Conservation (phyloP, 2,888 invertebrate genomes). For the Formica aserva region DNA sequence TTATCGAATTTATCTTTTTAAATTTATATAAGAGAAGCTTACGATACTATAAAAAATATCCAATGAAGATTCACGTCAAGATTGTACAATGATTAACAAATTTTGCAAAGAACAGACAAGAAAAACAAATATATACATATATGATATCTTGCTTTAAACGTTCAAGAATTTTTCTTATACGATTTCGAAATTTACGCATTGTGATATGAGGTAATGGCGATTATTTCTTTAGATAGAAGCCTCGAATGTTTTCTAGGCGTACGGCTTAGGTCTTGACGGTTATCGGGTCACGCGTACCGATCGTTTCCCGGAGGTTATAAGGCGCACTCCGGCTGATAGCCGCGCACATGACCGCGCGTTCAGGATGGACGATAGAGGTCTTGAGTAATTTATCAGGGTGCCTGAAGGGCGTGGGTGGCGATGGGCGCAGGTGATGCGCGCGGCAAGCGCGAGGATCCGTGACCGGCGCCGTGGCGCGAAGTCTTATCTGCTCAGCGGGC, state of each 20-base stretch:
- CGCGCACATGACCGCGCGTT: slow-evolving; percentile 71
- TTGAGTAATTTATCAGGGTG: slow-evolving; percentile 84
- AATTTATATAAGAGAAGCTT: not conserved
- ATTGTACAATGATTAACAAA: not conserved
- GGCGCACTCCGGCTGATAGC: slow-evolving; percentile 73
- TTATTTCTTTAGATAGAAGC: slow-evolving; percentile 4
- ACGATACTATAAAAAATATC: not conserved
- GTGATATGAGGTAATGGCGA: not conserved
- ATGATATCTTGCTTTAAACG: not conserved
- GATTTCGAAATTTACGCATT: not conserved
- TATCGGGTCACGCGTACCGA: slow-evolving; percentile 68
- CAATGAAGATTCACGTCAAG: not conserved
- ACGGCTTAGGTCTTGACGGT: slow-evolving; percentile 62
- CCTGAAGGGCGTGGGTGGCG: slow-evolving; percentile 81
- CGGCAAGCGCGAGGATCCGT: slow-evolving; percentile 73
- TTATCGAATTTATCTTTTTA: not conserved
- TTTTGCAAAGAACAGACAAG: not conserved
- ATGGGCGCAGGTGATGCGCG: slow-evolving; percentile 67
- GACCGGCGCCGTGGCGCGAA: slow-evolving; percentile 70
- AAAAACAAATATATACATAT: not conserved
- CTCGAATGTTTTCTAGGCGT: slow-evolving; percentile 56
- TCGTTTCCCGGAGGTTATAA: slow-evolving; percentile 68
- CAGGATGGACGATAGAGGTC: slow-evolving; percentile 73
- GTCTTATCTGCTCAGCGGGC: slow-evolving; percentile 78
- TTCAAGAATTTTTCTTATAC: not conserved